Evolutionary conservation across 2,797 vertebrate species (phyloP), one percentile per base, ranked within the genome.

Genomic region (Chaenodraco wilsoni): DNA sequence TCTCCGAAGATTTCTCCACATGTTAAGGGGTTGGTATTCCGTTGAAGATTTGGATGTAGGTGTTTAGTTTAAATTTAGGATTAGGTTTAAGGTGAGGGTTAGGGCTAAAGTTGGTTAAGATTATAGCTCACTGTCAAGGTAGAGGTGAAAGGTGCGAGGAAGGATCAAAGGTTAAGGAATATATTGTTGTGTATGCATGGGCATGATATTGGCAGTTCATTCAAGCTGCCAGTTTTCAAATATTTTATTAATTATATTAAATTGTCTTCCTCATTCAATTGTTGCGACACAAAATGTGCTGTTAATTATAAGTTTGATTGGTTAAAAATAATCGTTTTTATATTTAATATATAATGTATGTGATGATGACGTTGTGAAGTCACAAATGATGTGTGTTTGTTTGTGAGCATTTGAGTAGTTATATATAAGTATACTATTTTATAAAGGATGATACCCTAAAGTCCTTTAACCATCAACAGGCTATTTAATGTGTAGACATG

Each of bases 21-120:
- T 33, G 71, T 66, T 59, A 58, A 46, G 16, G 13, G 11, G 17
- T 44, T 52, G 37, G 48, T 10, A 8, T 49, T 54, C n/a, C 5
- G 63, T 37, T 57, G 17, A 55, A 74, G 78, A 85, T 88, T 88
- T 81, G 69, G 81, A 75, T 79, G 81, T 79, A 76, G 46, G 19
- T 70, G 69, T 86, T 78, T 74, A 64, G 76, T 72, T 72, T 78
- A 82, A 73, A 14, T 73, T 71, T 44, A 58, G 81, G 81, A 74
- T 83, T 83, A 81, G 62, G 23, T 73, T 72, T 75, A 69, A 12
- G 33, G 71, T 73, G 44, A 73, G 71, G 54, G 37, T 73, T 48
- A 45, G 51, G 49, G 54, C 74, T 80, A 67, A 70, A 16, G 72
- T 76, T 72, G 73, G 65, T 79, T 69, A 79, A 81, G 64, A 82